A percentile compares a stretch with the other conserved stretches of the same genome.
Evolutionary conservation across 2,888 invertebrate species (phyloP).

Genomic region (Rosalia funebris): DNA sequence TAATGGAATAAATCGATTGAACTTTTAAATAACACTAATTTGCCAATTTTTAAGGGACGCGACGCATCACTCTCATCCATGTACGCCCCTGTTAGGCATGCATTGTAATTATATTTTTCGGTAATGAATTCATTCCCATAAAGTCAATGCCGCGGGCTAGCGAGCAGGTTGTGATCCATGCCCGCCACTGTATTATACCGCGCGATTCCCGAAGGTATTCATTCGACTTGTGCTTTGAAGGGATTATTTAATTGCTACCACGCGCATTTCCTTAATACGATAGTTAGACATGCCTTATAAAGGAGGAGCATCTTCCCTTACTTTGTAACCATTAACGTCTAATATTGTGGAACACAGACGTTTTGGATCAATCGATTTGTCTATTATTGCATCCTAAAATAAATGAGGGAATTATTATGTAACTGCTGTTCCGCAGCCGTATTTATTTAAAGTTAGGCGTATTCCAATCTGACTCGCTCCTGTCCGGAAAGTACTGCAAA

Average conservation of each 20-base stretch:
- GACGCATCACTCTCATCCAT: too few relatives aligned
- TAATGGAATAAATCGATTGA: too few relatives aligned
- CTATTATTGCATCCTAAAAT: constrained; percentile 40
- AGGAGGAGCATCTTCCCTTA: constrained; percentile 63
- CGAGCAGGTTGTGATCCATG: not conserved
- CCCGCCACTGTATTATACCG: constrained; percentile 25
- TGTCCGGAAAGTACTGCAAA: constrained; percentile 51
- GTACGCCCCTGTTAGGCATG: too few relatives aligned
- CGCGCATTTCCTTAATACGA: constrained; percentile 64
- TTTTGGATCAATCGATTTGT: constrained; percentile 52
- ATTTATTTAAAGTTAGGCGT: too few relatives aligned
- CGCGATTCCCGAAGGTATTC: constrained; percentile 61
- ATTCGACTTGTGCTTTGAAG: constrained; percentile 64
- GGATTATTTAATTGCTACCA: constrained; percentile 65
- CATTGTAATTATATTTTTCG: not conserved
- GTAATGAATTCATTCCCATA: not conserved
- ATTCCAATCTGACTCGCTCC: too few relatives aligned
- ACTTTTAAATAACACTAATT: too few relatives aligned
- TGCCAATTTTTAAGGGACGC: too few relatives aligned
- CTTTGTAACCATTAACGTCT: constrained; percentile 63
- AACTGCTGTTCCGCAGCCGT: too few relatives aligned
- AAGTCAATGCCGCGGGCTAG: constrained; percentile 5
- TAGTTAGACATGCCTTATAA: constrained; percentile 62
- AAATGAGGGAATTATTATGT: too few relatives aligned
- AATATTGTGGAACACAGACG: constrained; percentile 57